Percentiles rank a stretch among this genome's conserved stretches.
Conservation (phyloP, 2,113 vertebrate genomes). For the Lampris incognitus region DNA sequence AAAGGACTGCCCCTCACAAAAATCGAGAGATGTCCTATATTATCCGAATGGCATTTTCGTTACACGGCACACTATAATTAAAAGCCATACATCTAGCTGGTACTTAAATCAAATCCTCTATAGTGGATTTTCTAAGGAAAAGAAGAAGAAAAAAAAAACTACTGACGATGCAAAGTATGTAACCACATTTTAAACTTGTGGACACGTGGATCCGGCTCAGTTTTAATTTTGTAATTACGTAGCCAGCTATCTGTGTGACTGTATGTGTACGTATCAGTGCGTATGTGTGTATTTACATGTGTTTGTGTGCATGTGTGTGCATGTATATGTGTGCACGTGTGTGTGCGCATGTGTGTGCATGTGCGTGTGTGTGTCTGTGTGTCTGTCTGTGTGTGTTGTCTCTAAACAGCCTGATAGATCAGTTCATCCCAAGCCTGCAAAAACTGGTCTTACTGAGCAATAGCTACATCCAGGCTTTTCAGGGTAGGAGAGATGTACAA, state of each 20-base stretch:
- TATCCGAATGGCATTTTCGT: slow-evolving; percentile 19
- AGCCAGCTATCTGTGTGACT: slow-evolving; percentile 12
- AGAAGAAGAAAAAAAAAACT: background rate
- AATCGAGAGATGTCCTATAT: slow-evolving; percentile 18
- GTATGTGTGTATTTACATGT: background rate
- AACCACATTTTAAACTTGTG: slow-evolving; percentile 22
- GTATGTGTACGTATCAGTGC: slow-evolving; percentile 12
- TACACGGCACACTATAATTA: slow-evolving; percentile 52
- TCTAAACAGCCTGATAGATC: background rate
- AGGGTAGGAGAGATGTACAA: slow-evolving; percentile 75
- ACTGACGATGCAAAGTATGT: slow-evolving; percentile 4
- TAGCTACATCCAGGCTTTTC: slow-evolving; percentile 87
- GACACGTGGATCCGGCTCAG: slow-evolving; percentile 17
- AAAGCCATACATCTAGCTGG: slow-evolving; percentile 40
- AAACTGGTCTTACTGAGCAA: slow-evolving; percentile 87
- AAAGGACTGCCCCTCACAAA: slow-evolving; percentile 1
- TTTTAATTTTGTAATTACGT: slow-evolving; percentile 20
- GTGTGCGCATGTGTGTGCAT: background rate
- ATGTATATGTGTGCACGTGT: background rate
- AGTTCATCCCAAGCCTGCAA: slow-evolving; percentile 75
- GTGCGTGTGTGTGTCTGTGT: background rate
- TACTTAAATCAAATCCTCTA: slow-evolving; percentile 10
- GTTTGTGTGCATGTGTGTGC: too few species aligned
- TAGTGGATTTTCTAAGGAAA: slow-evolving; percentile 20
- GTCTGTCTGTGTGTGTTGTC: background rate